Evolutionary conservation across 2,113 vertebrate genomes (phyloP).

Genomic region (Tychaedon coryphoeus): DNA sequence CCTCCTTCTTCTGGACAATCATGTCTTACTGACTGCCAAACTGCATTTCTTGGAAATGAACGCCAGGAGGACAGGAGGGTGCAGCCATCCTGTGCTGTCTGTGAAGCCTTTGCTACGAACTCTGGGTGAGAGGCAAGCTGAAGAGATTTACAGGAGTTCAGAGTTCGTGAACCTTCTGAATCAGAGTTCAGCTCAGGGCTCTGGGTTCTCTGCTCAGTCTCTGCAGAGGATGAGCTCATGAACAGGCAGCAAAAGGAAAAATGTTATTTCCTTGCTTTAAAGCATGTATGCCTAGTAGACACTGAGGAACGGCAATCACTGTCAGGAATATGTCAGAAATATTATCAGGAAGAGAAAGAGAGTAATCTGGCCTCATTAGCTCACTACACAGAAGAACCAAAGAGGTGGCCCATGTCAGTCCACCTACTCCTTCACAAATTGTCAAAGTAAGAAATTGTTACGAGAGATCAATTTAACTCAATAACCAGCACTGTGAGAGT

Average conservation of each 20-base stretch:
- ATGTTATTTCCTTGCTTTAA: not conserved
- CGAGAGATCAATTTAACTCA: not conserved
- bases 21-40: not conserved
- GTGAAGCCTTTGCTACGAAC: not conserved
- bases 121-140: accelerated
- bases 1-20: not conserved
- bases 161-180: not conserved
- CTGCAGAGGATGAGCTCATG: not conserved
- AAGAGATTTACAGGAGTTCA: not conserved
- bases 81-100: not conserved
- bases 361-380: not conserved
- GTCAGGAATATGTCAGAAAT: not conserved
- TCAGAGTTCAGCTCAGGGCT: not conserved
- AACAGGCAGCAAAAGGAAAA: not conserved
- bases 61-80: not conserved
- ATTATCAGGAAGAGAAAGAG: not conserved
- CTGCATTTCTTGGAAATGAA: not conserved
- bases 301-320: not conserved
- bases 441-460: not conserved
- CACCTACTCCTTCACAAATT: not conserved
- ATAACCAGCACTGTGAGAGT: not conserved
- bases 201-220: not conserved
- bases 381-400: not conserved
- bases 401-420: not conserved
- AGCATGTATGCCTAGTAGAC: not conserved